These are phyloP conservation scores for Dryococelus australis DNA, from an alignment of 2,888 invertebrate species.

Conservation along the genomic window DNA sequence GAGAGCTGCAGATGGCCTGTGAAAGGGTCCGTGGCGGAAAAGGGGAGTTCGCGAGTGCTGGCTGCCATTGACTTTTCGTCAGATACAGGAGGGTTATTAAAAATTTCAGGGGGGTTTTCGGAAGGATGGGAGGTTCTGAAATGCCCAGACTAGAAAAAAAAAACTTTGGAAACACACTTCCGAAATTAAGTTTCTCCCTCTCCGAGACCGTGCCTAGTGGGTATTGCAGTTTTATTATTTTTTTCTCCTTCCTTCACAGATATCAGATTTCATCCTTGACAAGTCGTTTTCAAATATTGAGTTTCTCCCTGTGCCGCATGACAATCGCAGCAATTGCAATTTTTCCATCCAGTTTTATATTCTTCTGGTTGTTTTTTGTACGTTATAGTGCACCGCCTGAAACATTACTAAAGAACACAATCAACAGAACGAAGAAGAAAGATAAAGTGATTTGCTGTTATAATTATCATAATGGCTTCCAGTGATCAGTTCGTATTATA, in stretches of 20 bases:
- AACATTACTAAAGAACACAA: too few relatives aligned
- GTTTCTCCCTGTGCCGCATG: neutral
- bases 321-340: too few relatives aligned
- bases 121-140: neutral
- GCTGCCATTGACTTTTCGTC: neutral
- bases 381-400: too few relatives aligned
- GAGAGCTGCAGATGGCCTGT: neutral
- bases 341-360: too few relatives aligned
- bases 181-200: too few relatives aligned
- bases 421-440: too few relatives aligned
- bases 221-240: neutral
- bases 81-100: slow-evolving; percentile 2
- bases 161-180: too few relatives aligned
- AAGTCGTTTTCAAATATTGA: neutral
- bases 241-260: neutral
- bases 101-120: neutral
- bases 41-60: neutral
- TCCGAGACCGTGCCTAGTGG: neutral
- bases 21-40: neutral
- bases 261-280: neutral
- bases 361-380: too few relatives aligned
- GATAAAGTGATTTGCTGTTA: too few relatives aligned
- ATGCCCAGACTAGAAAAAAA: neutral
- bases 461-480: too few relatives aligned
- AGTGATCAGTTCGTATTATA: too few relatives aligned